Base-by-base conservation (phyloP, 2,797 vertebrate genomes). In the Sebastiscus albofasciatus region DNA sequence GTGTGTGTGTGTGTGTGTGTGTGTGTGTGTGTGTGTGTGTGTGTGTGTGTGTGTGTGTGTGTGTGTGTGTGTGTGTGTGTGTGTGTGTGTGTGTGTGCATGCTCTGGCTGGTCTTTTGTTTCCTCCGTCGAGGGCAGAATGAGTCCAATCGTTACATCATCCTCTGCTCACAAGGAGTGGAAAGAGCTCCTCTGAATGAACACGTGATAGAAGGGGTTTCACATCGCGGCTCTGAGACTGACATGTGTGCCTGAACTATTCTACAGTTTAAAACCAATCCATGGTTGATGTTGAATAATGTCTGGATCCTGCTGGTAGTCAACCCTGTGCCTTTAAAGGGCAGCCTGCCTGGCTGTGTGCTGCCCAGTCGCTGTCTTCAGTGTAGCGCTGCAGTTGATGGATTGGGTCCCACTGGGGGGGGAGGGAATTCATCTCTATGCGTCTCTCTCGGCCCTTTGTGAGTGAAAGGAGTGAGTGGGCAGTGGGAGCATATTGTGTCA, bases 81-180 rank as follows among this genome's bases (percentile, higher is more conserved):
- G 27, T 72, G 42, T 46, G 68, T 33, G 8, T 60, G 46, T 59
- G 65, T 49, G 79, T 39, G 27, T 18, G 52, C 9, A 10, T 3
- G 26, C 69, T 67, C 72, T 77, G 83, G 80, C 82, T 77, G 73
- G 67, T 83, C 93, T 87, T 92, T 93, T 93, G 93, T 93, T 91
- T 89, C 84, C 81, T 79, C 75, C 62, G 89, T 89, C 80, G 86
- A 84, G 80, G 85, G 67, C 75, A 26, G 79, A 80, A 80, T 87
- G 86, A 84, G 62, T 86, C 72, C 49, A 84, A 85, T n/a, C 14
- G 72, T 92, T 90, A 91, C 90, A 87, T 93, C 91, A 94, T 76
- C 76, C 82, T 69, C 71, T 59, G 74, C 81, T 88, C 73, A 79
- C 59, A 72, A 34, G 72, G 74, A 80, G 67, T 26, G 59, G 59